A percentile compares a stretch with the other conserved stretches of the same genome.
These are phyloP conservation scores for Tinamus major DNA, from an alignment of 2,797 vertebrate genomes.

Conservation along the genomic window DNA sequence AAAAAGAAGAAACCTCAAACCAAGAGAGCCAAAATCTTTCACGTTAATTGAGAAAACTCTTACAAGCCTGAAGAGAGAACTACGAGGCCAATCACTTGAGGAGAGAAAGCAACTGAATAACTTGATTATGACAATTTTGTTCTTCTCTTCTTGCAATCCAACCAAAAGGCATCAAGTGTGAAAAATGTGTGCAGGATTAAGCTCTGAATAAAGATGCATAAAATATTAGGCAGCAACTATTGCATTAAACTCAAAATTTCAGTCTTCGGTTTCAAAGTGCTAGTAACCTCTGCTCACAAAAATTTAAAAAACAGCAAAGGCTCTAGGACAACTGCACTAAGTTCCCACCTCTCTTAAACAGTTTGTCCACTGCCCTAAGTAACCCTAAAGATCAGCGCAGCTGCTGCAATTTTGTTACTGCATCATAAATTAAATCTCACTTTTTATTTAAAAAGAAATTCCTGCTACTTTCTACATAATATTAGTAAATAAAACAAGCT, in stretches of 20 bases:
- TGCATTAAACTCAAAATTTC: background rate
- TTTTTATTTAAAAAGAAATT: background rate
- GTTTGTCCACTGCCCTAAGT: background rate
- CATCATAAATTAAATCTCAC: background rate
- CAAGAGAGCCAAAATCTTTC: background rate
- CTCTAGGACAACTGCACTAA: background rate
- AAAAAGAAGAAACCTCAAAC: background rate
- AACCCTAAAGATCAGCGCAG: background rate
- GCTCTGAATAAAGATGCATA: slow-evolving; percentile 6
- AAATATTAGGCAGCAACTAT: background rate
- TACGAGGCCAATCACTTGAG: background rate
- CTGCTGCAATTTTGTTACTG: background rate
- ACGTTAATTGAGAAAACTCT: background rate
- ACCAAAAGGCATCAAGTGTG: background rate
- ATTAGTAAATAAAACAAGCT: background rate
- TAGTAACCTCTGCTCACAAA: background rate
- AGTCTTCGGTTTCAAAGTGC: background rate
- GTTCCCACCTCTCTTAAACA: background rate
- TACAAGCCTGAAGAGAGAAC: background rate
- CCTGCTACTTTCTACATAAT: accelerated
- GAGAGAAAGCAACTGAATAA: background rate
- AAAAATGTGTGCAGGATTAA: background rate
- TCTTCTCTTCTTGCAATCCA: background rate
- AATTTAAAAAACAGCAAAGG: background rate
- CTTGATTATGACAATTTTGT: background rate